phyloP scores from a whole-genome alignment of 1,140 invertebrate species.

The Steinernema khuongi region DNA sequence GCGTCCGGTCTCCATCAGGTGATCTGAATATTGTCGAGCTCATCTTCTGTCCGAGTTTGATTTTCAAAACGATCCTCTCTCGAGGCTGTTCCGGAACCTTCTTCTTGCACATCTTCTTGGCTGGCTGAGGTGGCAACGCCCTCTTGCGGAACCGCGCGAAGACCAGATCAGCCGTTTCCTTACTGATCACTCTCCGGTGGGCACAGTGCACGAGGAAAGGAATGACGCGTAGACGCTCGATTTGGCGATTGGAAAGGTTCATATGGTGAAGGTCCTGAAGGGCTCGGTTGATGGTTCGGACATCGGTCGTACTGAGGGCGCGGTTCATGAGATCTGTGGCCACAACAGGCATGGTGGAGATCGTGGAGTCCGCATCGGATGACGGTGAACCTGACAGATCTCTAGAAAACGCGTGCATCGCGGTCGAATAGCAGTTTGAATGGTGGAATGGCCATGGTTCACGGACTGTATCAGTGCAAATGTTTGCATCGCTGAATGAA shows the following conservation, averaged over 20 bases:
- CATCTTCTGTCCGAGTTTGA: not conserved
- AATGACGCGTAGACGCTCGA: not conserved
- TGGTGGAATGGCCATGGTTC: no score
- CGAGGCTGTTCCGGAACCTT: not conserved
- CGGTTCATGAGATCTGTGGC: not conserved
- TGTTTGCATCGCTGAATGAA: no score
- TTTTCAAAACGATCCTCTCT: conserved; percentile 3
- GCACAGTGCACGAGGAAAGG: not conserved
- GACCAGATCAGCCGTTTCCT: not conserved
- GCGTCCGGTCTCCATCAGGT: not conserved
- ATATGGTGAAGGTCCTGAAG: not conserved
- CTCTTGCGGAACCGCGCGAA: not conserved
- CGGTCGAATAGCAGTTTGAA: no score
- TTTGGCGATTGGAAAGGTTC: not conserved
- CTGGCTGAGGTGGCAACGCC: not conserved
- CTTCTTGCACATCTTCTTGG: not conserved
- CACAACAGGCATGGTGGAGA: not conserved
- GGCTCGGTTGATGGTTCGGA: not conserved
- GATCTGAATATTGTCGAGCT: not conserved
- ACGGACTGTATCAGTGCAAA: no score
- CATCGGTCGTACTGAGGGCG: not conserved
- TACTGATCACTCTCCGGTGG: not conserved
- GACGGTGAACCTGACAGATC: no score
- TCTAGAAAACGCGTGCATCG: no score
- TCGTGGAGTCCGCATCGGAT: not conserved